Percentiles rank a stretch among this genome's conserved stretches.
Conservation (phyloP, 2,888 invertebrate genomes). For the Sphecodes monilicornis region DNA sequence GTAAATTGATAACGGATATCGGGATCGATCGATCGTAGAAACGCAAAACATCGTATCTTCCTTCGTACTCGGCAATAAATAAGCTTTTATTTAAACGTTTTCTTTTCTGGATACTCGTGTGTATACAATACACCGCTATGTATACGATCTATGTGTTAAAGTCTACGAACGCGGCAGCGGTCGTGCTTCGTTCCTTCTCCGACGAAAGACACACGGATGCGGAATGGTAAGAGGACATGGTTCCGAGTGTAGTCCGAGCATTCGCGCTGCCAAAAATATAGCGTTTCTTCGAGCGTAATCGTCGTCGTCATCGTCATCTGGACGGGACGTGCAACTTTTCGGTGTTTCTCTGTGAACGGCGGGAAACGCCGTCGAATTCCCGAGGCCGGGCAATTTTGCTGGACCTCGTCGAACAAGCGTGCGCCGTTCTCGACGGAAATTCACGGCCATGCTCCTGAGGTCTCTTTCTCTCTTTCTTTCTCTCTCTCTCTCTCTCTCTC, state of each 20-base stretch:
- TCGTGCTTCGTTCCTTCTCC: conserved; percentile 54
- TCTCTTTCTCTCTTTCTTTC: background rate
- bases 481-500: background rate
- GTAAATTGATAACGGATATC: background rate
- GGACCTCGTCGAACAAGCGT: background rate
- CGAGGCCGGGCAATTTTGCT: background rate
- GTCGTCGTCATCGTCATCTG: background rate
- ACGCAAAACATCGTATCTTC: background rate
- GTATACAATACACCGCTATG: conserved; percentile 78
- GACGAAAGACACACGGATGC: background rate
- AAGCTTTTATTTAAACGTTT: conserved; percentile 80
- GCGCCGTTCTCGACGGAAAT: background rate
- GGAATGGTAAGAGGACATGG: background rate
- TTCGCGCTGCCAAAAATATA: conserved; percentile 62
- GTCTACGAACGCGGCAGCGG: conserved; percentile 66
- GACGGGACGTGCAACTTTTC: conserved; percentile 22
- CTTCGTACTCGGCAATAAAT: conserved; percentile 75
- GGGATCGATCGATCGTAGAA: background rate
- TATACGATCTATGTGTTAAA: conserved; percentile 67
- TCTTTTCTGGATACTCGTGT: conserved; percentile 72
- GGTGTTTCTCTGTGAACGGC: conserved; percentile 19
- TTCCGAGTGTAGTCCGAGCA: conserved; percentile 40
- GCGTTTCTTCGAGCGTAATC: conserved; percentile 43
- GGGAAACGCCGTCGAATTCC: conserved; percentile 26
- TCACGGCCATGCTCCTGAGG: background rate